Percentiles rank a stretch among this genome's conserved stretches.
These are phyloP conservation scores for Eumeta japonica DNA, from an alignment of 1,140 invertebrate genomes.

Conservation along the genomic window DNA sequence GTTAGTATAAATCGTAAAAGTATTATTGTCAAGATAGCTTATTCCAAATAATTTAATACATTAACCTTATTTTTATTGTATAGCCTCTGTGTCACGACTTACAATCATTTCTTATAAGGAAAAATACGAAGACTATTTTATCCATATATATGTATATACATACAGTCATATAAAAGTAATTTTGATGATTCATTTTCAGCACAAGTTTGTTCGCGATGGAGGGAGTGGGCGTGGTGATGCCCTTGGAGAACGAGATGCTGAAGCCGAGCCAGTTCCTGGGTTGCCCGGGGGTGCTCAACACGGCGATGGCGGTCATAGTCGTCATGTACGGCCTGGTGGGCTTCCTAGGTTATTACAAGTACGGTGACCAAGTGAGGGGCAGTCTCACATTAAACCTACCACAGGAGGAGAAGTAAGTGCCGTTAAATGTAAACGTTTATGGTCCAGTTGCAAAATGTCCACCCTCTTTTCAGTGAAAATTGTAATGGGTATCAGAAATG, in stretches of 20 bases:
- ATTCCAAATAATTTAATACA: no score
- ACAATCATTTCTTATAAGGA: no score
- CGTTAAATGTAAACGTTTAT: no score
- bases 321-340: slow-evolving; percentile 75
- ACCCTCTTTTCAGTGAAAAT: no score
- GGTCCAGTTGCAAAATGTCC: no score
- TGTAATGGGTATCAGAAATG: no score
- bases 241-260: slow-evolving; percentile 85
- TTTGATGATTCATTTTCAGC: slow-evolving; percentile 40
- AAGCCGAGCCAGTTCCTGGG: slow-evolving; percentile 78
- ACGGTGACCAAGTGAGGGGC: slow-evolving; percentile 65
- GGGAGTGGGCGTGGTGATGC: slow-evolving; percentile 81
- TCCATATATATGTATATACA: no score
- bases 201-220: slow-evolving; percentile 81
- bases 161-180: slow-evolving; percentile 4
- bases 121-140: no score
- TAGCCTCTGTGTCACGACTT: no score
- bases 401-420: slow-evolving; percentile 62
- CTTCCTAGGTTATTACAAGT: slow-evolving; percentile 81
- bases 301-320: slow-evolving; percentile 77
- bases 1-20: no score
- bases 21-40: no score
- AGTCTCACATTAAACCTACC: slow-evolving; percentile 76
- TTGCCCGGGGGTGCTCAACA: slow-evolving; percentile 79
- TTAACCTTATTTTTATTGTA: no score